A percentile compares a stretch with the other conserved stretches of the same genome.
Evolutionary conservation across 2,797 vertebrate genomes (phyloP).

Genomic region (Psittacula echo): DNA sequence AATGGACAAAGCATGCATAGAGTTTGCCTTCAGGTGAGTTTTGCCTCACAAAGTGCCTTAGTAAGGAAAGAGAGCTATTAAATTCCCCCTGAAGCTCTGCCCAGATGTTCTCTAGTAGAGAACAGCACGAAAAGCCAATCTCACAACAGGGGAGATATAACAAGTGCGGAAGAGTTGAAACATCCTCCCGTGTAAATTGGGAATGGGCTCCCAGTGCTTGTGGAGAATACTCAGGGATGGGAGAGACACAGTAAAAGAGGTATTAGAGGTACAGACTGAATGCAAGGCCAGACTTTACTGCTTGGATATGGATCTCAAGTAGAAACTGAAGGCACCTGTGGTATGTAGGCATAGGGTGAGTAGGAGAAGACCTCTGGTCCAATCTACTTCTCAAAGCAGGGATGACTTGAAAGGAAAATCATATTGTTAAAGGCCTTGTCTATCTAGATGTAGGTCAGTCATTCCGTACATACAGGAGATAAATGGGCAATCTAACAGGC

Average conservation of each 20-base stretch:
- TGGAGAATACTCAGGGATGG: not conserved
- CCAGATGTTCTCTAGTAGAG: not conserved
- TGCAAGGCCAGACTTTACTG: not conserved
- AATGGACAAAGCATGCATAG: not conserved
- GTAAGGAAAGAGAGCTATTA: not conserved
- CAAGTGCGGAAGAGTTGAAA: accelerated
- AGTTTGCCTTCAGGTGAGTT: not conserved
- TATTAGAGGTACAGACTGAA: not conserved
- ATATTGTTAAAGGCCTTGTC: not conserved
- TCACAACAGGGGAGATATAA: not conserved
- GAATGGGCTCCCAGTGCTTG: not conserved
- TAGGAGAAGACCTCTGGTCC: not conserved
- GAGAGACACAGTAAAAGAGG: not conserved
- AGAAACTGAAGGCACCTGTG: not conserved
- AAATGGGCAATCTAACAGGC: not conserved
- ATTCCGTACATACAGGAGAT: not conserved
- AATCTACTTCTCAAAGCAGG: not conserved
- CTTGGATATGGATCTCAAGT: not conserved
- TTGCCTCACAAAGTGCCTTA: not conserved
- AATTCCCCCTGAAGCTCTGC: not conserved
- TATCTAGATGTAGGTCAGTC: not conserved
- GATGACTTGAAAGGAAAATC: not conserved
- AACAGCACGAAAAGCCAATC: not conserved
- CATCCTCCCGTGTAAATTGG: not conserved
- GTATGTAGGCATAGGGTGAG: not conserved